A percentile compares a stretch with the other conserved stretches of the same genome.
Conservation (phyloP, 2,888 invertebrate species). For the Ferrisia virgata region DNA sequence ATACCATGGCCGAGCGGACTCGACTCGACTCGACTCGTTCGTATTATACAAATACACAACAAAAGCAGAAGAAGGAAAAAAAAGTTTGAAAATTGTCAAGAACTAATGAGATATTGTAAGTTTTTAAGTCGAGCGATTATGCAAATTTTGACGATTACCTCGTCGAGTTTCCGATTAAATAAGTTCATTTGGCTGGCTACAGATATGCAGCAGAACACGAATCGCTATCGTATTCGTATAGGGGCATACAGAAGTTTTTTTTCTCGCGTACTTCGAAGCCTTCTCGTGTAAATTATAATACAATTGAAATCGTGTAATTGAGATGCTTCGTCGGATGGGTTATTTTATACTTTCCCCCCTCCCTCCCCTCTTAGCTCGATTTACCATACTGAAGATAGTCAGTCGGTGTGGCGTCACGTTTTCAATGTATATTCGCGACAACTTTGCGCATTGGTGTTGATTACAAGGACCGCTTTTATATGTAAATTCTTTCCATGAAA, state of each 20-base stretch:
- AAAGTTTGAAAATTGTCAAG: neutral
- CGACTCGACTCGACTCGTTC: too few relatives aligned
- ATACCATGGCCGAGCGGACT: neutral
- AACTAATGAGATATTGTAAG: slow-evolving; percentile 6
- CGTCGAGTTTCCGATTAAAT: neutral
- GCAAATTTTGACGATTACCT: slow-evolving; percentile 24
- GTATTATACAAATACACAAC: neutral
- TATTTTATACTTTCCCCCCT: neutral
- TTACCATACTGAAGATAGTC: neutral
- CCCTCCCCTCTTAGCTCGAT: neutral
- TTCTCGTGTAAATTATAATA: slow-evolving; percentile 7
- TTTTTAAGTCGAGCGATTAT: neutral
- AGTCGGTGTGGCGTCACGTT: slow-evolving; percentile 23
- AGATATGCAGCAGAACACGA: neutral
- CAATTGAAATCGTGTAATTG: slow-evolving; percentile 26
- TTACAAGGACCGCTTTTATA: neutral
- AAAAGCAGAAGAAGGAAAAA: neutral
- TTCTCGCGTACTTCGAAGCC: neutral
- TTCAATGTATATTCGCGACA: slow-evolving; percentile 24
- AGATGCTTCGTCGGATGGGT: neutral
- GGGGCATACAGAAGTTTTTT: neutral
- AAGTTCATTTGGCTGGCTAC: neutral
- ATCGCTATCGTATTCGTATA: neutral
- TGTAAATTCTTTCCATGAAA: neutral
- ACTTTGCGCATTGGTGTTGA: neutral